Evolutionary conservation across 2,797 vertebrate genomes (phyloP).

Genomic region (Choloepus didactylus): DNA sequence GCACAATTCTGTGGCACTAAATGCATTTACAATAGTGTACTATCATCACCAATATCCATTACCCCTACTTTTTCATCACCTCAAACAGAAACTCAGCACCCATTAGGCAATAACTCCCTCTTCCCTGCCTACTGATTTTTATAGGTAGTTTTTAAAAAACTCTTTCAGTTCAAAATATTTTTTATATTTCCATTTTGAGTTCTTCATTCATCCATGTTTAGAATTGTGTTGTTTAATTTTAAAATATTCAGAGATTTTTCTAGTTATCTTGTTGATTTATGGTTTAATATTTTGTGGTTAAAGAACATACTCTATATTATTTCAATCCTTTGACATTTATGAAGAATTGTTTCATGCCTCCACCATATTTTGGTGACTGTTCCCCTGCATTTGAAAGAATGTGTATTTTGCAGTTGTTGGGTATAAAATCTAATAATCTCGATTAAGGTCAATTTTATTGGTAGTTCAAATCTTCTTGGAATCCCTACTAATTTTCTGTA

Average conservation of each 20-base stretch:
- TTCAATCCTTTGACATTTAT: not conserved
- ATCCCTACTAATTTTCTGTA: too few species aligned
- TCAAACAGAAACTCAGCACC: too few species aligned
- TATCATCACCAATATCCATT: too few species aligned
- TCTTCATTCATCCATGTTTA: not conserved
- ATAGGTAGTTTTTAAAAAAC: not conserved
- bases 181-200: not conserved
- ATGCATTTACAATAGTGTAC: too few species aligned
- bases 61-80: too few species aligned
- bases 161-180: not conserved
- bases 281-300: not conserved
- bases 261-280: not conserved
- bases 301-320: not conserved
- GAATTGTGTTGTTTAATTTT: not conserved
- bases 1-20: too few species aligned
- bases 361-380: not conserved
- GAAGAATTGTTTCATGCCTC: not conserved
- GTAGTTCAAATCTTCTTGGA: not conserved
- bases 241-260: not conserved
- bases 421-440: not conserved
- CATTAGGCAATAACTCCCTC: too few species aligned
- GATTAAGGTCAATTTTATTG: not conserved
- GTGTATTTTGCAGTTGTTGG: not conserved
- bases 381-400: not conserved
- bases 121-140: too few species aligned